A percentile compares a stretch with the other conserved stretches of the same genome.
Conservation (phyloP, 1,140 invertebrate species). For the Scaptomyza graminum region DNA sequence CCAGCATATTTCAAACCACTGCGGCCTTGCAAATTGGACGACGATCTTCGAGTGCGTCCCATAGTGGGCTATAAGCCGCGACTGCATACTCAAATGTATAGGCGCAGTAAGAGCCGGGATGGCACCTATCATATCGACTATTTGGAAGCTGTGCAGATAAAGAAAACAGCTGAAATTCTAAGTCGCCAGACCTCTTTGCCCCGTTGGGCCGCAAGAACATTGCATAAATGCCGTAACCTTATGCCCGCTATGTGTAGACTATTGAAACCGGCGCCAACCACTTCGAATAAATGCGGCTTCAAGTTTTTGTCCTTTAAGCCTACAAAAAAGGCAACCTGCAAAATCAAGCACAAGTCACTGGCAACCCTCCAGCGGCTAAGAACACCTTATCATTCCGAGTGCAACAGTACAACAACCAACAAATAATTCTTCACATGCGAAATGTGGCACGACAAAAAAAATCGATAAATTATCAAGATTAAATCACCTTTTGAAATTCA, state of each 20-base stretch:
- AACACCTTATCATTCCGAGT: conserved; percentile 43
- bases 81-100: conserved; percentile 12
- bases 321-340: not conserved
- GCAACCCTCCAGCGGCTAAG: not conserved
- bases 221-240: not conserved
- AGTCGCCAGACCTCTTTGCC: not conserved
- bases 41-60: conserved; percentile 6
- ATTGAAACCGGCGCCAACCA: not conserved
- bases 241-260: not conserved
- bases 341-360: not conserved
- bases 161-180: not conserved
- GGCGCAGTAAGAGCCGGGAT: conserved; percentile 28
- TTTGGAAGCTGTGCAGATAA: conserved; percentile 26
- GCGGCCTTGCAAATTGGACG: conserved; percentile 22
- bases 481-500: not conserved
- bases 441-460: not conserved
- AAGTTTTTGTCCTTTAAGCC: not conserved
- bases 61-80: not conserved
- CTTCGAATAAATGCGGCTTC: conserved; percentile 7
- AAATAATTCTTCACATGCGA: not conserved
- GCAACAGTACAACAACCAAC: not conserved
- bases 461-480: not conserved
- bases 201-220: not conserved
- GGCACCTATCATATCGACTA: conserved; percentile 27
- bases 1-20: not conserved